Percentiles rank a stretch among this genome's conserved stretches.
Evolutionary conservation across 2,113 vertebrate genomes (phyloP).

Genomic region (Copsychus sechellarum): DNA sequence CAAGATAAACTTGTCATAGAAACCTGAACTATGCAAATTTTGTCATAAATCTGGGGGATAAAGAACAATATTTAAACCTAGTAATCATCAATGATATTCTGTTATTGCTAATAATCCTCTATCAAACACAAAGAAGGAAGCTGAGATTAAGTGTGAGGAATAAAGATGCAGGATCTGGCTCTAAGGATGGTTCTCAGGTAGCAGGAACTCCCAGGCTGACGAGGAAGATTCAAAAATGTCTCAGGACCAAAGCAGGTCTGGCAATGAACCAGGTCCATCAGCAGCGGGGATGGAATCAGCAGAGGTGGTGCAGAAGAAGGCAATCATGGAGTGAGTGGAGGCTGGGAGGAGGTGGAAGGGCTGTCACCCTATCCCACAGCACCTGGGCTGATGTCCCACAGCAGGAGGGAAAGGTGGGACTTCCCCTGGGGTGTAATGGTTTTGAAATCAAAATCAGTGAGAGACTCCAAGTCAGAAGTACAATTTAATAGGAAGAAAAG

Average conservation of each 20-base stretch:
- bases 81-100: background rate
- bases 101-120: background rate
- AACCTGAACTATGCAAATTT: background rate
- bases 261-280: background rate
- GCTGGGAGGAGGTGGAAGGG: background rate
- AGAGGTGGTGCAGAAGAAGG: background rate
- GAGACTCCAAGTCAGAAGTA: no score
- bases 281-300: background rate
- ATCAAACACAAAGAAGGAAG: background rate
- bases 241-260: background rate
- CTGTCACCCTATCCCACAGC: background rate
- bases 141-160: background rate
- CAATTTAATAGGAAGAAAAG: no score
- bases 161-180: background rate
- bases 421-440: background rate
- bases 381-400: background rate
- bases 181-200: background rate
- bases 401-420: background rate
- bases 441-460: no score
- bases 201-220: background rate
- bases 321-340: background rate
- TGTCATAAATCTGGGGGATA: background rate
- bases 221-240: background rate
- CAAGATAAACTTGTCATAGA: background rate
- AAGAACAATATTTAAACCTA: background rate